Conservation (phyloP, 1,140 invertebrate species). For the Solenopsis fugax region DNA sequence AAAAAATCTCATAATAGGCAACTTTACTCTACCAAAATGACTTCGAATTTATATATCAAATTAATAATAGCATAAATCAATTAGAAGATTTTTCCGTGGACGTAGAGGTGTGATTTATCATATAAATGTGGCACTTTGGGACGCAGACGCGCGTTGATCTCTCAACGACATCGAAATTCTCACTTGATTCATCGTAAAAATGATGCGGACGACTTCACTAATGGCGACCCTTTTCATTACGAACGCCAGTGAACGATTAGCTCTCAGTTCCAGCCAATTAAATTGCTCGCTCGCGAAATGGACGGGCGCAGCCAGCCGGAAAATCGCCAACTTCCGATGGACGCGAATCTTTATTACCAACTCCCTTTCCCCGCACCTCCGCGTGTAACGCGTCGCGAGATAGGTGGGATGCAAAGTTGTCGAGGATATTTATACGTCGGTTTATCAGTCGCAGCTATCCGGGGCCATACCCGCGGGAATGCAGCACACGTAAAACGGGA, state of each 20-base stretch:
- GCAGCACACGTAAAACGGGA: constrained; percentile 53
- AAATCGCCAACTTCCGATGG: constrained; percentile 38
- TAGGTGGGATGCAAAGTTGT: constrained; percentile 59
- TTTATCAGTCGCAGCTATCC: constrained; percentile 63
- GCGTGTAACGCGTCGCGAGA: constrained; percentile 15
- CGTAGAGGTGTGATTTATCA: neutral
- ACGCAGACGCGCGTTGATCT: neutral
- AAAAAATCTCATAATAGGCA: no score
- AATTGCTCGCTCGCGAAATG: neutral
- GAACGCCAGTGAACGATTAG: neutral
- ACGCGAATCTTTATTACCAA: constrained; percentile 35
- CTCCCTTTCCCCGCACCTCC: neutral
- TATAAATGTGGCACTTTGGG: neutral
- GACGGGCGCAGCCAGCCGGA: neutral
- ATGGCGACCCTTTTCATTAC: neutral
- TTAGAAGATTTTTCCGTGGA: neutral
- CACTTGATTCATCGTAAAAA: constrained; percentile 14
- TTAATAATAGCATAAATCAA: neutral
- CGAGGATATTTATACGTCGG: constrained; percentile 70
- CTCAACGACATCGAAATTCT: constrained; percentile 22
- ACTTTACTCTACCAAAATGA: no score
- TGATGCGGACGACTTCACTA: neutral
- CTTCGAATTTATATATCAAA: neutral
- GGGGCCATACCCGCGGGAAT: constrained; percentile 39
- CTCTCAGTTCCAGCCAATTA: constrained; percentile 32